A percentile compares a stretch with the other conserved stretches of the same genome.
Evolutionary conservation across 2,888 invertebrate species (phyloP).

Genomic region (Cerastis rubricosa): DNA sequence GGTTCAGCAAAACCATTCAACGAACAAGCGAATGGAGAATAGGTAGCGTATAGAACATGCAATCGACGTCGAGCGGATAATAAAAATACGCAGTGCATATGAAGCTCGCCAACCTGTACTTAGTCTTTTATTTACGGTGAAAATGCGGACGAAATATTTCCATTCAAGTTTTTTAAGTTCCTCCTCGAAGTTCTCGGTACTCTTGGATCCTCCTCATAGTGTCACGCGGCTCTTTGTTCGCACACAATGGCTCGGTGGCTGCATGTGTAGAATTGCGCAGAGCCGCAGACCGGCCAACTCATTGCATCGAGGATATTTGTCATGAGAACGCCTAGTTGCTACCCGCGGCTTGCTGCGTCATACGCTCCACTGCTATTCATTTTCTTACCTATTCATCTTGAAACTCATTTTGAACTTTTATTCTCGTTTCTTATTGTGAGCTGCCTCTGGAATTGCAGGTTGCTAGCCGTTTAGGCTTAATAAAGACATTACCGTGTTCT

Average conservation of each 20-base stretch:
- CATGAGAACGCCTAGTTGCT: conserved; percentile 73
- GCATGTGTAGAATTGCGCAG: conserved; percentile 84
- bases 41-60: conserved; percentile 23
- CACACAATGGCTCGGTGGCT: conserved; percentile 79
- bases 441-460: conserved; percentile 23
- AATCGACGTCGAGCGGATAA: conserved; percentile 49
- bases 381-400: conserved; percentile 73
- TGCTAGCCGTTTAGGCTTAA: conserved; percentile 6
- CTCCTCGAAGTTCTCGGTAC: conserved; percentile 82
- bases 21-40: conserved; percentile 17
- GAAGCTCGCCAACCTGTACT: conserved; percentile 66
- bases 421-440: conserved; percentile 31
- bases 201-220: conserved; percentile 79
- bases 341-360: conserved; percentile 55
- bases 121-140: conserved; percentile 75
- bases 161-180: conserved; percentile 87
- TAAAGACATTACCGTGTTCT: conserved; percentile 13
- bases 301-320: conserved; percentile 82
- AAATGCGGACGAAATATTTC: conserved; percentile 83
- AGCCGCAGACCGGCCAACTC: conserved; percentile 81
- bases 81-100: conserved; percentile 57
- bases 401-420: conserved; percentile 56
- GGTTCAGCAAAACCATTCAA: conserved; percentile 18
- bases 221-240: conserved; percentile 85
- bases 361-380: conserved; percentile 69